phyloP scores from a whole-genome alignment of 2,113 vertebrate species.

The Carassius gibelio region DNA sequence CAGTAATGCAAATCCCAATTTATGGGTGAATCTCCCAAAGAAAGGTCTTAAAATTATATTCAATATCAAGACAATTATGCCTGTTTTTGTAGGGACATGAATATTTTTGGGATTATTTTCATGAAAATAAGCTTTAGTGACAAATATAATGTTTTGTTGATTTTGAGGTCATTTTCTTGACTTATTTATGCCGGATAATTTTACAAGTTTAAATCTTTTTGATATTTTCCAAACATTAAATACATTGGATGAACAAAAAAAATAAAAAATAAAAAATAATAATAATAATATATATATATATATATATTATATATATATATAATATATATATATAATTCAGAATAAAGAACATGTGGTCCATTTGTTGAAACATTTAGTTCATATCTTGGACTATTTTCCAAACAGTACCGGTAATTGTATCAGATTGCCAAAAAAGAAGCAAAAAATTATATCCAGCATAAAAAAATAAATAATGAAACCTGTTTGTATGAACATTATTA shows the following conservation, averaged over 20 bases:
- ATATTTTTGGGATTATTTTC: neutral
- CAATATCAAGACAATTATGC: neutral
- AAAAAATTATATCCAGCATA: neutral
- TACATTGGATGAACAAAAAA: neutral
- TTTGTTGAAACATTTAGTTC: neutral
- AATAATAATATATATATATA: too few relatives aligned
- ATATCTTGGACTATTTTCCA: neutral
- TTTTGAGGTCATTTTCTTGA: neutral
- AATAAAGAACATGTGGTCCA: neutral
- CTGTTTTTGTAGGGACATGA: neutral
- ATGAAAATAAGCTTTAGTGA: neutral
- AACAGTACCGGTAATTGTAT: neutral
- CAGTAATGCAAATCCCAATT: slow-evolving; percentile 11
- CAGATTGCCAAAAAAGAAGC: neutral
- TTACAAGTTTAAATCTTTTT: neutral
- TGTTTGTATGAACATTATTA: neutral
- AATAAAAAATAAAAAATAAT: too few relatives aligned
- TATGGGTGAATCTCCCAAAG: neutral
- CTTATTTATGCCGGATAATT: neutral
- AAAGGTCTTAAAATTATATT: neutral
- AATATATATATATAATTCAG: neutral
- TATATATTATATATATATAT: too few relatives aligned
- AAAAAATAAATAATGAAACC: neutral
- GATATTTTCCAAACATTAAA: neutral
- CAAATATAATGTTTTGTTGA: neutral